These are phyloP conservation scores for Acomys russatus DNA, from an alignment of 2,797 vertebrate genomes.

Conservation along the genomic window DNA sequence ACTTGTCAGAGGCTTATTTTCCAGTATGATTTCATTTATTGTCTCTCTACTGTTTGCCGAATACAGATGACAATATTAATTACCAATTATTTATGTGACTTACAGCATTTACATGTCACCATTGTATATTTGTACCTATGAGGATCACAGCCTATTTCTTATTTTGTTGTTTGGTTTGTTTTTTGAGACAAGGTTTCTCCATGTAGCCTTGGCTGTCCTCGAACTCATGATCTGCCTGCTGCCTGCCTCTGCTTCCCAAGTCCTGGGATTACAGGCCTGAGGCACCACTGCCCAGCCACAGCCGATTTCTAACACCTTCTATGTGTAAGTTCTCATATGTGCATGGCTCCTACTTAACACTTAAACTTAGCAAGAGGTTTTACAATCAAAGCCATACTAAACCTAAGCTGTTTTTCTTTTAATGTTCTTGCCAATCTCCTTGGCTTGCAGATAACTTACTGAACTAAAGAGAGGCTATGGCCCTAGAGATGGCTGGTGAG, in stretches of 20 bases:
- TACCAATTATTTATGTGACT: conserved; percentile 5
- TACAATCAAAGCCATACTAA: background rate
- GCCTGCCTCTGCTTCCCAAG: no score
- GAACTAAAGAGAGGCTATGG: background rate
- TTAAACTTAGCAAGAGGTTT: background rate
- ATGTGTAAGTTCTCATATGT: background rate
- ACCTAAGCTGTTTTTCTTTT: background rate
- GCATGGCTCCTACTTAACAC: conserved; percentile 13
- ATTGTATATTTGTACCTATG: background rate
- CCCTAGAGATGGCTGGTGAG: background rate
- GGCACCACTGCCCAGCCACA: background rate
- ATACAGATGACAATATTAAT: conserved; percentile 9
- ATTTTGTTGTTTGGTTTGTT: background rate
- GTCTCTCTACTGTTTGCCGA: background rate
- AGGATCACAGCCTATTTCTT: background rate
- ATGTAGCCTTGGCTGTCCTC: no score
- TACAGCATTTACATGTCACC: background rate
- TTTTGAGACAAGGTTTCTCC: no score
- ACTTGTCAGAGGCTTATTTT: conserved; percentile 52
- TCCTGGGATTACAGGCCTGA: no score
- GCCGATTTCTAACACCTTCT: background rate
- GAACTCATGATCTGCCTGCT: no score
- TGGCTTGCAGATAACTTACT: background rate
- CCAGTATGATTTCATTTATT: conserved; percentile 1
- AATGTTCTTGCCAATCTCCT: background rate